These are phyloP conservation scores for Aleiodes testaceus DNA, from an alignment of 2,888 invertebrate species.

Conservation along the genomic window DNA sequence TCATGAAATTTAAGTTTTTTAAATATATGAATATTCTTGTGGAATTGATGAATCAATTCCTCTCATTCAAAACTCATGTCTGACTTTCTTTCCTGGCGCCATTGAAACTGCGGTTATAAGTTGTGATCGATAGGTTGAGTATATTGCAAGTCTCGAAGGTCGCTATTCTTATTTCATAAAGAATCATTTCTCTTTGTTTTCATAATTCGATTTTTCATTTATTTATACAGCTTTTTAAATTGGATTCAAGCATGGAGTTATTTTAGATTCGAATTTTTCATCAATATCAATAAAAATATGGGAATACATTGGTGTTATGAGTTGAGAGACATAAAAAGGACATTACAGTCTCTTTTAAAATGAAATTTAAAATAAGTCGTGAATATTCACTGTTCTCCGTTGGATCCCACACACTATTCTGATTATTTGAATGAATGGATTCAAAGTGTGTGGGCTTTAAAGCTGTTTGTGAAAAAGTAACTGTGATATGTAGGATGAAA, in stretches of 20 bases:
- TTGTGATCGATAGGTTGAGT: constrained; percentile 6
- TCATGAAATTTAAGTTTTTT: too few relatives aligned
- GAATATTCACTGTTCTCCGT: neutral
- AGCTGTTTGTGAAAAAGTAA: neutral
- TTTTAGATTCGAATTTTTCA: too few relatives aligned
- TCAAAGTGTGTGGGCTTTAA: neutral
- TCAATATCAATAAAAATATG: too few relatives aligned
- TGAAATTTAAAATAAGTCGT: too few relatives aligned
- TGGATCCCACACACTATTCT: constrained; percentile 19
- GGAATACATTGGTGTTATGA: too few relatives aligned
- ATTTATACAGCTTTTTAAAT: neutral
- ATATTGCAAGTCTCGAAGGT: neutral
- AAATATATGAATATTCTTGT: too few relatives aligned
- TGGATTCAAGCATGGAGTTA: too few relatives aligned
- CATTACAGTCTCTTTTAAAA: too few relatives aligned
- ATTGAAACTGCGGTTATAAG: neutral
- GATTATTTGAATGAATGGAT: constrained; percentile 7
- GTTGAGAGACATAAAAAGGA: too few relatives aligned
- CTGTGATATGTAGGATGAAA: neutral
- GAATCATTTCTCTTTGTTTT: neutral
- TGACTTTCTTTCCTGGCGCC: constrained; percentile 4
- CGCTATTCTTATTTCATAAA: neutral
- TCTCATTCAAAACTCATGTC: neutral
- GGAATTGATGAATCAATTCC: neutral
- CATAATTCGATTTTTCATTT: neutral